Conservation (phyloP, 2,113 vertebrate species). For the Peromyscus maniculatus region DNA sequence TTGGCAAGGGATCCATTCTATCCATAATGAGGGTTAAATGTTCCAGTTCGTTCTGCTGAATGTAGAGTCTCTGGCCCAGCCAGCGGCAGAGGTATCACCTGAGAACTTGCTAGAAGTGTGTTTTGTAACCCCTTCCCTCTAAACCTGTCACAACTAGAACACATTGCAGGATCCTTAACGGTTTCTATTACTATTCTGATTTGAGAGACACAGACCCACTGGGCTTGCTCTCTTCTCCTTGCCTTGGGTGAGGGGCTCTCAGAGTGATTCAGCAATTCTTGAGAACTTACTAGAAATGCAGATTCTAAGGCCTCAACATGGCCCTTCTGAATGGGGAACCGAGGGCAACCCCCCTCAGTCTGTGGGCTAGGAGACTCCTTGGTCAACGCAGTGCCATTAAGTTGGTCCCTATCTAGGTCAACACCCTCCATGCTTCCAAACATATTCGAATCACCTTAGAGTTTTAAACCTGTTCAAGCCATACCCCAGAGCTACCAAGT, state of each 20-base stretch:
- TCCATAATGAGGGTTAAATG: not conserved
- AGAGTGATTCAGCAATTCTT: not conserved
- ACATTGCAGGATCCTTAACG: not conserved
- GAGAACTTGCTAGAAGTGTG: not conserved
- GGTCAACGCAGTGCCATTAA: not conserved
- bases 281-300: not conserved
- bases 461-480: not conserved
- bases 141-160: not conserved
- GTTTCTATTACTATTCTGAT: not conserved
- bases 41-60: not conserved
- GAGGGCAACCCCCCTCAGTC: not conserved
- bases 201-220: not conserved
- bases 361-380: not conserved
- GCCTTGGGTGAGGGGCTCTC: not conserved
- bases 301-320: not conserved
- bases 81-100: not conserved
- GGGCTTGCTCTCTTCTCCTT: not conserved
- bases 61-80: not conserved
- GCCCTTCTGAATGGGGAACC: not conserved
- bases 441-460: not conserved
- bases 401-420: not conserved
- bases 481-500: not conserved
- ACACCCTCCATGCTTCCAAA: not conserved
- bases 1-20: not conserved
- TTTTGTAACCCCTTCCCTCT: not conserved